Base-by-base conservation (phyloP, 2,888 invertebrate genomes). In the Exocentrus adspersus region DNA sequence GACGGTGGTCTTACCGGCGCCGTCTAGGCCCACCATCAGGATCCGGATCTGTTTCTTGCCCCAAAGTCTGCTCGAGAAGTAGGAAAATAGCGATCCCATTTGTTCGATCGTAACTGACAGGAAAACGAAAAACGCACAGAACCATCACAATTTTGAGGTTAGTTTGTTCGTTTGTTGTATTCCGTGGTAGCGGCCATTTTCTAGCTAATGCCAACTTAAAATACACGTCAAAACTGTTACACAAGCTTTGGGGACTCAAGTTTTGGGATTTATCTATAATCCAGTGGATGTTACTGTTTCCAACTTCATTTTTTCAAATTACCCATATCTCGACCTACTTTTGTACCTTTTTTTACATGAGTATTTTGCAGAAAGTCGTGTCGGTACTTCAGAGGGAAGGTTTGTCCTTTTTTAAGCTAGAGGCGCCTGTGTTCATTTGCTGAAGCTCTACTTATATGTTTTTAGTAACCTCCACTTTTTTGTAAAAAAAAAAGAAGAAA, bases 1-100 rank as follows among this genome's bases (percentile, higher is more conserved):
- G 83, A 94, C 94, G 32, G 97, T 97, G 0, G 97, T 98, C 87
- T 97, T 97, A 66, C 97, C 97, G 74, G 97, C 97, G 73, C 96
- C 96, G 84, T 98, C 97, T 53, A 97, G 86, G 17, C 97, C 97
- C 73, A 97, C 94, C 75, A 75, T 75, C 20, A 75, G 64, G 7
- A 74, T 72, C 30, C 75, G 65, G 41, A 69, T 66, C 45, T 73
- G 72, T 60, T 73, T 75, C 54, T 71, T 74, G 5, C 60, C 68
- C 32, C 71, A 72, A 16, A 72, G 67, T 60, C 62, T 65, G 14
- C 61, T 66, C 14, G 72, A 43, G 37, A 72, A 51, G 16, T 64
- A 58, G 7, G 73, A 71, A 43, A 75, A 56, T 58, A 71, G 60
- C 16, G 69, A 58, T 17, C 75, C 75, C 75, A 75, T 75, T 5